Percentiles rank a stretch among this genome's conserved stretches.
Conservation (phyloP, 35 echinoderm and acorn worm genomes). For the Strongylocentrotus purpuratus region DNA sequence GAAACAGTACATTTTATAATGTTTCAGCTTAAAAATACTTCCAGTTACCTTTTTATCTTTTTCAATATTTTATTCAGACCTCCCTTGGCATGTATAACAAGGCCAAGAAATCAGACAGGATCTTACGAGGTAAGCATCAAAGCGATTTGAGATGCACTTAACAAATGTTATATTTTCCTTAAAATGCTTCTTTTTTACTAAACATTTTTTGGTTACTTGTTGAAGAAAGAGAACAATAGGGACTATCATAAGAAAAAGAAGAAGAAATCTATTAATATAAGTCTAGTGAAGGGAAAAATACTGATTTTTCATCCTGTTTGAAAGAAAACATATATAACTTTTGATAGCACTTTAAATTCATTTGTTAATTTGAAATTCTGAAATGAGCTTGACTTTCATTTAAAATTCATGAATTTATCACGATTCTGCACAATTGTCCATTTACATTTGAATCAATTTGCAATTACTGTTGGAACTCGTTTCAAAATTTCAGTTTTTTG, state of each 20-base stretch:
- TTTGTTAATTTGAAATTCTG: too few relatives aligned
- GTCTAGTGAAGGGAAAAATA: too few relatives aligned
- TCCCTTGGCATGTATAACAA: constrained; percentile 17
- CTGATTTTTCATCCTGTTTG: too few relatives aligned
- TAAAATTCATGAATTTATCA: not conserved
- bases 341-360: too few relatives aligned
- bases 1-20: not conserved
- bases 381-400: not conserved
- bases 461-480: not conserved
- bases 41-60: too few relatives aligned
- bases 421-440: not conserved
- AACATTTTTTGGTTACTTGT: too few relatives aligned
- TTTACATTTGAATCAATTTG: not conserved
- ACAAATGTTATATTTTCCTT: not conserved
- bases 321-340: too few relatives aligned
- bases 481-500: not conserved
- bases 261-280: not conserved
- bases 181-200: not conserved
- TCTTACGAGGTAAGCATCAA: not conserved
- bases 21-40: not conserved
- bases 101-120: not conserved
- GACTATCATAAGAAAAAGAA: not conserved
- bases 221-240: too few relatives aligned
- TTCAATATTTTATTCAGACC: not conserved
- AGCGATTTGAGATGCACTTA: not conserved